phyloP scores from a whole-genome alignment of 2,888 invertebrate genomes.

The Meganola albula region DNA sequence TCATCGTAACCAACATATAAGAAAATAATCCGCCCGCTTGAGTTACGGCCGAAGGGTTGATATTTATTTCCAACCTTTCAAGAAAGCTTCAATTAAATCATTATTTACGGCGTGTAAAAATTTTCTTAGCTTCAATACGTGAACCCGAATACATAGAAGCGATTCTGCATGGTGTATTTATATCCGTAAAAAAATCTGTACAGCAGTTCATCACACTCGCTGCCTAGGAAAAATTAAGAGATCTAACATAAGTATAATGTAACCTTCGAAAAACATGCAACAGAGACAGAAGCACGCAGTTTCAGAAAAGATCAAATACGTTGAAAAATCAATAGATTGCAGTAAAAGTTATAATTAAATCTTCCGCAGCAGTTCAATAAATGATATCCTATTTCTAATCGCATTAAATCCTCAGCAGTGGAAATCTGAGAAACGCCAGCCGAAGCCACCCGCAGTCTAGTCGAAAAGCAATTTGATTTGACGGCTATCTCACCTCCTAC shows the following conservation, averaged over 20 bases:
- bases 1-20: conserved; percentile 62
- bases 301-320: too few relatives aligned
- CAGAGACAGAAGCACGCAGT: too few relatives aligned
- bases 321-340: too few relatives aligned
- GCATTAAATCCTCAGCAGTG: conserved; percentile 38
- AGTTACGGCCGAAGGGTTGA: conserved; percentile 51
- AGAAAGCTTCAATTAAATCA: conserved; percentile 33
- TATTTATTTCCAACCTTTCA: conserved; percentile 48
- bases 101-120: conserved; percentile 39
- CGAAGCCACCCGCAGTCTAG: conserved; percentile 64
- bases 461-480: conserved; percentile 71
- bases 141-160: too few relatives aligned
- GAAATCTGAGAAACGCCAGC: conserved; percentile 49
- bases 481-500: conserved; percentile 73
- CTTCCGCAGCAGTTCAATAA: conserved; percentile 19
- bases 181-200: too few relatives aligned
- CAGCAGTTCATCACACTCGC: too few relatives aligned
- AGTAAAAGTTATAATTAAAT: conserved; percentile 22
- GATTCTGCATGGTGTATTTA: too few relatives aligned
- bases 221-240: too few relatives aligned
- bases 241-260: too few relatives aligned
- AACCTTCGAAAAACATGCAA: too few relatives aligned
- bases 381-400: conserved; percentile 31
- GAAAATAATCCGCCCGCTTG: conserved; percentile 66
- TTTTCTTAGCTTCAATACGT: too few relatives aligned